phyloP scores from a whole-genome alignment of 2,797 vertebrate genomes.

The Lepus townsendii region DNA sequence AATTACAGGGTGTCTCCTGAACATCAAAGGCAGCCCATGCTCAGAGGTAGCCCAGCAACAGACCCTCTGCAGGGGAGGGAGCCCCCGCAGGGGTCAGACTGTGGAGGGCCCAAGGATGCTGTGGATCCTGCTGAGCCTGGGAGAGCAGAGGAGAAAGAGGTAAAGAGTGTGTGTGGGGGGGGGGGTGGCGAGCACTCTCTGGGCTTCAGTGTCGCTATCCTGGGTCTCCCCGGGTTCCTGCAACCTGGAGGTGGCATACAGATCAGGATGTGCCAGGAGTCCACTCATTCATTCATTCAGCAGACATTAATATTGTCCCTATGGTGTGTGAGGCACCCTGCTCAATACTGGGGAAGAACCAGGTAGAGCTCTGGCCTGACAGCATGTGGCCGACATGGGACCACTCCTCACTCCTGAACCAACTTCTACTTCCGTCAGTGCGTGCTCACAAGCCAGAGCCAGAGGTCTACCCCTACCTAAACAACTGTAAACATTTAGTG shows the following conservation, averaged over 20 bases:
- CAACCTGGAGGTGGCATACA: background rate
- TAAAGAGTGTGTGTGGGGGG: background rate
- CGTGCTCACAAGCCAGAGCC: background rate
- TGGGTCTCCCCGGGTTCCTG: background rate
- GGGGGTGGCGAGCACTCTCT: fast-evolving
- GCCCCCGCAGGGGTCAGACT: background rate
- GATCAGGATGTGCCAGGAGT: background rate
- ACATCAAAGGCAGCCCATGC: constrained; percentile 83
- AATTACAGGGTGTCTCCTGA: constrained; percentile 89
- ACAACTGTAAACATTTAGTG: constrained; percentile 35
- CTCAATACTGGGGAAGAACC: background rate
- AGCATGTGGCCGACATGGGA: background rate
- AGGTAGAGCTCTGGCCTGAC: background rate
- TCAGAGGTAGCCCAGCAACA: constrained; percentile 71
- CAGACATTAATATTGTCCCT: background rate
- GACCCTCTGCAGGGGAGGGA: background rate
- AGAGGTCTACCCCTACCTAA: background rate
- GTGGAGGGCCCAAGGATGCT: background rate
- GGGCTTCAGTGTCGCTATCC: background rate
- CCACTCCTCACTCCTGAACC: background rate
- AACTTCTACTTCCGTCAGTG: background rate
- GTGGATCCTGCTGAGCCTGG: background rate
- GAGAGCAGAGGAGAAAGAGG: background rate
- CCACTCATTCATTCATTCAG: background rate
- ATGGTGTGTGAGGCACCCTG: no score